phyloP scores from a whole-genome alignment of 2,888 invertebrate genomes.

The Drosophila peninsularis region DNA sequence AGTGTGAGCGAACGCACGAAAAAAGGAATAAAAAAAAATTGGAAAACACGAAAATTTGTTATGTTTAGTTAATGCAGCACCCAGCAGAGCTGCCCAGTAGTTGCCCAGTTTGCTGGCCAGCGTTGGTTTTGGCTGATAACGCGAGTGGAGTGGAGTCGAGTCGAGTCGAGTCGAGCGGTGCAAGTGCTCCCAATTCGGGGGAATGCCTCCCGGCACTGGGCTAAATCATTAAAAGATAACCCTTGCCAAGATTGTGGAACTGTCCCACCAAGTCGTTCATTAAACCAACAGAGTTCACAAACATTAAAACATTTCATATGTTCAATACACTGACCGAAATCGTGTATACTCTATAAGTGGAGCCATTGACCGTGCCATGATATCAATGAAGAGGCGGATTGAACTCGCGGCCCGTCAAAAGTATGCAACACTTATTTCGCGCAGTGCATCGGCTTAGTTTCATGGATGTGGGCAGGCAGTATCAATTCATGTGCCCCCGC shows the following conservation, averaged over 20 bases:
- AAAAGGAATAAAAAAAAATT: conserved; percentile 4
- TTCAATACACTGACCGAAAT: conserved; percentile 42
- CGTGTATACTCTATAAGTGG: not conserved
- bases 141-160: not conserved
- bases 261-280: conserved; percentile 45
- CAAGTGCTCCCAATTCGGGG: conserved; percentile 35
- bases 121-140: conserved; percentile 43
- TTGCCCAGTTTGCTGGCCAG: conserved; percentile 34
- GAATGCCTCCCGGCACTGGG: conserved; percentile 1
- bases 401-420: conserved; percentile 14
- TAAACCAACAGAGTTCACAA: conserved; percentile 40
- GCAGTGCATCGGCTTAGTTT: conserved; percentile 50
- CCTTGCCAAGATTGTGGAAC: conserved; percentile 54
- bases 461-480: conserved; percentile 31
- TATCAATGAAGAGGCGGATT: not conserved
- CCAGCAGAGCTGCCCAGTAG: conserved; percentile 6
- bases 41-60: conserved; percentile 40
- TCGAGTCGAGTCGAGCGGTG: not conserved
- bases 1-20: conserved; percentile 18
- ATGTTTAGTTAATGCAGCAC: conserved; percentile 17
- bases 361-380: conserved; percentile 29
- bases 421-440: conserved; percentile 46
- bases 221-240: conserved; percentile 62
- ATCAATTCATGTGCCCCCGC: conserved; percentile 34
- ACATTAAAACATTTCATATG: conserved; percentile 13